Conservation (phyloP, 2,113 vertebrate species). For the Theropithecus gelada region DNA sequence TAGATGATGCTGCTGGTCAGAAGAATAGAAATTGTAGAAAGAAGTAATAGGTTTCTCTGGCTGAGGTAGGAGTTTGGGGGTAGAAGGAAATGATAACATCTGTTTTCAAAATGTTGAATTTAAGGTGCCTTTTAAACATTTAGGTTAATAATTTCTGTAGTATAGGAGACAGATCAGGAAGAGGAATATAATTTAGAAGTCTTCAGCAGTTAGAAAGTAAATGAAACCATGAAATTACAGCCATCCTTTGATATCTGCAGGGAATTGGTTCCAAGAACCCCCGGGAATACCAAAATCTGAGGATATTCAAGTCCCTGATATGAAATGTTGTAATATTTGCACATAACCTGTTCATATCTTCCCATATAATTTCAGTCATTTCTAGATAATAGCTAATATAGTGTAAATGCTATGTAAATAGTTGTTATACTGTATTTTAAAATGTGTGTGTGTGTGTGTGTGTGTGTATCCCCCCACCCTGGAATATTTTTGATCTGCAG, state of each 20-base stretch:
- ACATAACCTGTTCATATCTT: background rate
- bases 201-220: conserved; percentile 8
- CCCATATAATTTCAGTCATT: background rate
- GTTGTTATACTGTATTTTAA: background rate
- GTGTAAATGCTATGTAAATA: background rate
- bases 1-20: background rate
- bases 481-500: background rate
- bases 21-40: background rate
- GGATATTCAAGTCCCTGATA: background rate
- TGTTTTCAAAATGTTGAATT: conserved; percentile 20
- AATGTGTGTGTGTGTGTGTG: too few relatives aligned
- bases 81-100: background rate
- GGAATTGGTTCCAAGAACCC: background rate
- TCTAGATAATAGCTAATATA: background rate
- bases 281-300: background rate
- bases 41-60: background rate
- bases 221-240: background rate
- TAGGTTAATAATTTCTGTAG: background rate
- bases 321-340: background rate
- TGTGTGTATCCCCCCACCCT: background rate
- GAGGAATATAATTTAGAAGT: conserved; percentile 5
- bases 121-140: conserved; percentile 19
- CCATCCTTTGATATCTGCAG: background rate
- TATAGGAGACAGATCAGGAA: background rate
- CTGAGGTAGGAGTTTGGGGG: background rate